These are phyloP conservation scores for Acanthococcus lagerstroemiae DNA, from an alignment of 2,888 invertebrate species.

Conservation along the genomic window DNA sequence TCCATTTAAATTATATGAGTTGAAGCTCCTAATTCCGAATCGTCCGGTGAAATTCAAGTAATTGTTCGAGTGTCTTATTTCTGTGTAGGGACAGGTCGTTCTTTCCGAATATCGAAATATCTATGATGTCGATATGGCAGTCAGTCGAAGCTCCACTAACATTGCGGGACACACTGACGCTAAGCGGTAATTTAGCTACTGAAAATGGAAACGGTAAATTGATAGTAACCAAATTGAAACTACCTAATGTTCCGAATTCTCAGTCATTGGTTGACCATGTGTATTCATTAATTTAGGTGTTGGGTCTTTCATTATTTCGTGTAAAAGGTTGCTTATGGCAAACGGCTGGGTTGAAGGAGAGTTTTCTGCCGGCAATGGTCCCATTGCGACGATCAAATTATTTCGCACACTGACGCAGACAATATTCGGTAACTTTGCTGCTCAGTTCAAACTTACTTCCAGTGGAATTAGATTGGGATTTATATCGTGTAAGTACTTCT, in stretches of 20 bases:
- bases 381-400: conserved; percentile 59
- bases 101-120: conserved; percentile 73
- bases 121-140: conserved; percentile 85
- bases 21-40: too few relatives aligned
- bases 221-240: neutral
- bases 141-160: conserved; percentile 90
- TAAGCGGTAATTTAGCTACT: conserved; percentile 71
- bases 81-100: conserved; percentile 20
- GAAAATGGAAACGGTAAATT: conserved; percentile 73
- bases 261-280: too few relatives aligned
- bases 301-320: conserved; percentile 65
- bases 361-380: conserved; percentile 74
- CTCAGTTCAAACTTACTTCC: conserved; percentile 58
- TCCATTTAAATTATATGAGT: too few relatives aligned
- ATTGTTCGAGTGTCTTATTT: neutral
- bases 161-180: conserved; percentile 67
- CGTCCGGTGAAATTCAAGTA: too few relatives aligned
- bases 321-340: conserved; percentile 66
- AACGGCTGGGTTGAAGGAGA: conserved; percentile 83
- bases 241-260: too few relatives aligned
- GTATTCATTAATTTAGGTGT: too few relatives aligned
- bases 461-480: conserved; percentile 66
- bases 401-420: conserved; percentile 60
- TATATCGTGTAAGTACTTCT: conserved; percentile 55
- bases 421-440: conserved; percentile 57